phyloP scores from a whole-genome alignment of 2,888 invertebrate genomes.

The Leistus spinibarbis region DNA sequence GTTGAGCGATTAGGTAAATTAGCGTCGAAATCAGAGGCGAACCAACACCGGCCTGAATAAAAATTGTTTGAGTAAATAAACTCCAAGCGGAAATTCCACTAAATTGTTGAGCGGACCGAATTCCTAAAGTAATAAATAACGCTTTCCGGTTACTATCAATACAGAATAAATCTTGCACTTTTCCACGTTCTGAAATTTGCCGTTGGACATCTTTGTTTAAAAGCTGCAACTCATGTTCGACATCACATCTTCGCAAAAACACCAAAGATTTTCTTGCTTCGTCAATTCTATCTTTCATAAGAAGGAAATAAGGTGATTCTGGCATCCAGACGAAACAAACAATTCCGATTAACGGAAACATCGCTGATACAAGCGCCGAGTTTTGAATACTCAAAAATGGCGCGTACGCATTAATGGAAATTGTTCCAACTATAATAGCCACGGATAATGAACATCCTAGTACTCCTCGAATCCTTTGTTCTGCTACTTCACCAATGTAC shows the following conservation, averaged over 20 bases:
- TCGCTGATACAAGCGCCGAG: constrained; percentile 15
- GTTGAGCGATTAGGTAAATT: constrained; percentile 56
- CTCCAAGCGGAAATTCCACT: constrained; percentile 48
- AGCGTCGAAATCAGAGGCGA: constrained; percentile 54
- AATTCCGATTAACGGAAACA: constrained; percentile 38
- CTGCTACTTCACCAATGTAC: constrained; percentile 45
- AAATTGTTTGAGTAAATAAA: constrained; percentile 50
- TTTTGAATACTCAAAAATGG: constrained; percentile 21
- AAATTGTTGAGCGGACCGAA: constrained; percentile 52
- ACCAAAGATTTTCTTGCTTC: constrained; percentile 46
- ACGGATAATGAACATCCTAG: constrained; percentile 42
- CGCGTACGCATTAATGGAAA: constrained; percentile 23
- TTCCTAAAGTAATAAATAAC: constrained; percentile 63
- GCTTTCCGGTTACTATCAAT: constrained; percentile 66
- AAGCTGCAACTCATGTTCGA: constrained; percentile 47
- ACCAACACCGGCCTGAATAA: constrained; percentile 49
- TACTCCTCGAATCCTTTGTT: constrained; percentile 44
- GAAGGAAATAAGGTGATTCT: constrained; percentile 42
- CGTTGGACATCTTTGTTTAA: constrained; percentile 47
- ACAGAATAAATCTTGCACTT: constrained; percentile 61
- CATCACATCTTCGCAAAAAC: constrained; percentile 45
- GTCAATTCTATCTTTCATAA: constrained; percentile 40
- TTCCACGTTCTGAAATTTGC: constrained; percentile 55
- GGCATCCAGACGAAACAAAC: constrained; percentile 41
- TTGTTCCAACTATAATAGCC: constrained; percentile 35